A percentile compares a stretch with the other conserved stretches of the same genome.
Evolutionary conservation across 1,140 invertebrate genomes (phyloP).

Genomic region (Drosophila leontia): DNA sequence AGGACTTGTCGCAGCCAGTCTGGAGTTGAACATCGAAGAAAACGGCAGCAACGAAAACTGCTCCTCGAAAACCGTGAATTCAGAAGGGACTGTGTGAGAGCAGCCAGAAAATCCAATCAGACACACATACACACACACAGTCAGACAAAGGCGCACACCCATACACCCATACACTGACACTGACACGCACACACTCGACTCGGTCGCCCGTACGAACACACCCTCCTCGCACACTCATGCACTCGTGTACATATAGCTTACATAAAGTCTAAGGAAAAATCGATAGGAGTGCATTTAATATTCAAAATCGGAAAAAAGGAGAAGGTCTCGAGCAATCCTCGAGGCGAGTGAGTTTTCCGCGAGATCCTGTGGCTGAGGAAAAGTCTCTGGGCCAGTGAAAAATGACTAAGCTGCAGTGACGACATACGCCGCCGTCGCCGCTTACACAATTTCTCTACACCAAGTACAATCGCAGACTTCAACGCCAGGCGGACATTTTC

Average conservation of each 20-base stretch:
- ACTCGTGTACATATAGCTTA: constrained; percentile 66
- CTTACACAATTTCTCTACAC: constrained; percentile 84
- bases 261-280: constrained; percentile 82
- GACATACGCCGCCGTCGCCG: constrained; percentile 70
- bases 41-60: constrained; percentile 78
- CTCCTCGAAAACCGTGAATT: constrained; percentile 67
- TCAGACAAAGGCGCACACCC: constrained; percentile 33
- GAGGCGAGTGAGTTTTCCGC: constrained; percentile 26
- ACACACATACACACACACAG: constrained; percentile 49
- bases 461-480: constrained; percentile 40
- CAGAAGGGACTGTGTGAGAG: constrained; percentile 70
- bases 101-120: constrained; percentile 75
- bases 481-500: constrained; percentile 31
- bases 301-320: constrained; percentile 53
- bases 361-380: constrained; percentile 44
- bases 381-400: constrained; percentile 36
- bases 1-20: constrained; percentile 81
- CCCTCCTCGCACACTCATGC: constrained; percentile 53
- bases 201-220: constrained; percentile 50
- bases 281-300: constrained; percentile 78
- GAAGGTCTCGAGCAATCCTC: constrained; percentile 43
- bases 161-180: constrained; percentile 39
- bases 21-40: constrained; percentile 85
- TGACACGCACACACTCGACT: constrained; percentile 50
- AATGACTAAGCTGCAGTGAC: constrained; percentile 83